Evolutionary conservation across 1,140 invertebrate genomes (phyloP), one percentile per base, ranked within the genome.

Genomic region (Stenopsyche tienmushanensis): DNA sequence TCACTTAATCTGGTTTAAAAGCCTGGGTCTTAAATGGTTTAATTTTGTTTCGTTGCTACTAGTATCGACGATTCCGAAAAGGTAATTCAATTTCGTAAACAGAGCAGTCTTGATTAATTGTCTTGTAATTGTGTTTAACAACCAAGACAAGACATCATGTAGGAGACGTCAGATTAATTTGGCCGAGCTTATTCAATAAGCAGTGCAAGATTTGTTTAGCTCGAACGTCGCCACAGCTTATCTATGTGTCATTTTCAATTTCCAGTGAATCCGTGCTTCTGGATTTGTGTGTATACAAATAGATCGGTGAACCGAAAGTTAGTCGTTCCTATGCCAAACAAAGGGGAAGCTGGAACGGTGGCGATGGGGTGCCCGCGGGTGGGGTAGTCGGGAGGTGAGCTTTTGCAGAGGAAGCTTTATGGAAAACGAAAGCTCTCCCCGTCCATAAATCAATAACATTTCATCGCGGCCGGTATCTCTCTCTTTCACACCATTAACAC

Each of bases 401-500:
- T 52, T 64, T 47, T 52, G 60, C 60, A 62, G 50, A 50, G 50
- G 50, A 62, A 64, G 54, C 54, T 63, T 62, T 60, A 65, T 57
- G 64, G 60, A 69, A 69, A 69, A 69, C 67, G 67, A 69, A 66
- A 65, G 67, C 64, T 66, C 68, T 42, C 67, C 58, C 44, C 60
- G 55, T 59, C 57, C 64, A 66, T 70, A 70, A 70, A 70, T 70
- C 68, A 70, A 70, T 70, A 70, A 64, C 64, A 59, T 62, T 64
- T 66, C 68, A 70, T 69, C 64, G 67, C 63, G 34, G 39, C 55
- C 57, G 66, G 50, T 69, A 65, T 66, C 59, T 66, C 60, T 66
- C 68, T 64, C 68, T 64, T 55, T 66, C 68, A 45, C 68, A 62
- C 68, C 68, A 70, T 70, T 70, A 70, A 66, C 68, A 64, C 68